Conservation (phyloP, 2,797 vertebrate species). For the Lutjanus argentimaculatus region DNA sequence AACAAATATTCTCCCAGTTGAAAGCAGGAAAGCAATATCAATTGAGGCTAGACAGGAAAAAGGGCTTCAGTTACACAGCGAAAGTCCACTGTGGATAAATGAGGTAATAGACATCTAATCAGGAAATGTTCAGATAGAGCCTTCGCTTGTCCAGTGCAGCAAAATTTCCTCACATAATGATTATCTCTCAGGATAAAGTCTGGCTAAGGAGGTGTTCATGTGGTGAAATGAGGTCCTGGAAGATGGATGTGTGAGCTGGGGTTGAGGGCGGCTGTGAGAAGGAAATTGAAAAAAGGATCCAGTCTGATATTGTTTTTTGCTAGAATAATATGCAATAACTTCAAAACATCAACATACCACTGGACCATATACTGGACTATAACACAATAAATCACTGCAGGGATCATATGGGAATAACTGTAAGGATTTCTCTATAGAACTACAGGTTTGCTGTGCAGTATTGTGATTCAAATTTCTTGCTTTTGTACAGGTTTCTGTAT, state of each 20-base stretch:
- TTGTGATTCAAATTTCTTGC: background rate
- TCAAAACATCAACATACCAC: background rate
- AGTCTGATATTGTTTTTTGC: conserved; percentile 46
- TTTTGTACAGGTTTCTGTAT: background rate
- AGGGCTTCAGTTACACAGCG: conserved; percentile 29
- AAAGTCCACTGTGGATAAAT: conserved; percentile 54
- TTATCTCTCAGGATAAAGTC: conserved; percentile 70
- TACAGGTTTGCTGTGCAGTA: background rate
- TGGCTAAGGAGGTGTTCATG: conserved; percentile 55
- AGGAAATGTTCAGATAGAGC: conserved; percentile 69
- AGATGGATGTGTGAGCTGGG: conserved; percentile 55
- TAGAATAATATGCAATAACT: conserved; percentile 37
- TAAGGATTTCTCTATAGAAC: background rate
- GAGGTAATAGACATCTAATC: conserved; percentile 66
- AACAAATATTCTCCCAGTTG: conserved; percentile 42
- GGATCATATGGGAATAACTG: background rate
- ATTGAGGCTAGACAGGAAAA: conserved; percentile 39
- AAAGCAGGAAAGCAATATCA: conserved; percentile 62
- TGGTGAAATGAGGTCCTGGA: conserved; percentile 54
- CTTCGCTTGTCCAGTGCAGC: conserved; percentile 44
- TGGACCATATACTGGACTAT: background rate
- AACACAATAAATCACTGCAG: background rate
- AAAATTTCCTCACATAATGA: conserved; percentile 64
- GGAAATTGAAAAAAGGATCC: conserved; percentile 63
- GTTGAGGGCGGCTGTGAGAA: conserved; percentile 10